Evolutionary conservation across 2,797 vertebrate species (phyloP).

Genomic region (Gorsachius magnificus): DNA sequence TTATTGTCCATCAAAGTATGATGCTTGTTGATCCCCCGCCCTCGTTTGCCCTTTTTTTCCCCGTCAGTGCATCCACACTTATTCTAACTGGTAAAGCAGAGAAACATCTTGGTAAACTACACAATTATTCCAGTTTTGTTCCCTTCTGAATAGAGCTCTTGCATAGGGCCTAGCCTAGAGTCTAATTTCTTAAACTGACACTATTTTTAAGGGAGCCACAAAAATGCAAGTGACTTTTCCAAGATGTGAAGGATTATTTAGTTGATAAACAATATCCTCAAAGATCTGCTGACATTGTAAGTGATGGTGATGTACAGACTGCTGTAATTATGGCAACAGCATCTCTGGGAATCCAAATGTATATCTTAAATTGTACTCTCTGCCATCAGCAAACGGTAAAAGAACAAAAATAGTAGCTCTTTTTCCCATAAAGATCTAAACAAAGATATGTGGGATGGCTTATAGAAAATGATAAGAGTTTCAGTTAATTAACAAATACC

Average conservation of each 20-base stretch:
- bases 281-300: background rate
- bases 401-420: slow-evolving; percentile 6
- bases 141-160: background rate
- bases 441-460: background rate
- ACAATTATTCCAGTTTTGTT: background rate
- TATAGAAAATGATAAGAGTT: background rate
- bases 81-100: background rate
- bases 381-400: background rate
- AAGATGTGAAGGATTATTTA: background rate
- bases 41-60: background rate
- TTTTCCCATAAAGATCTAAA: background rate
- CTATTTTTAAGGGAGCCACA: background rate
- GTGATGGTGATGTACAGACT: background rate
- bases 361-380: background rate
- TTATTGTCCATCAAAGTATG: background rate
- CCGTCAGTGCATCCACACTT: background rate
- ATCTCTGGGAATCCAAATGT: background rate
- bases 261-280: background rate
- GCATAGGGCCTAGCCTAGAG: background rate
- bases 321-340: background rate
- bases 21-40: background rate
- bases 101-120: background rate
- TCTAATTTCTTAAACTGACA: background rate
- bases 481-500: background rate
- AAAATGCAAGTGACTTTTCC: background rate